Conservation (phyloP, 1,140 invertebrate species). For the Leptinotarsa texana region DNA sequence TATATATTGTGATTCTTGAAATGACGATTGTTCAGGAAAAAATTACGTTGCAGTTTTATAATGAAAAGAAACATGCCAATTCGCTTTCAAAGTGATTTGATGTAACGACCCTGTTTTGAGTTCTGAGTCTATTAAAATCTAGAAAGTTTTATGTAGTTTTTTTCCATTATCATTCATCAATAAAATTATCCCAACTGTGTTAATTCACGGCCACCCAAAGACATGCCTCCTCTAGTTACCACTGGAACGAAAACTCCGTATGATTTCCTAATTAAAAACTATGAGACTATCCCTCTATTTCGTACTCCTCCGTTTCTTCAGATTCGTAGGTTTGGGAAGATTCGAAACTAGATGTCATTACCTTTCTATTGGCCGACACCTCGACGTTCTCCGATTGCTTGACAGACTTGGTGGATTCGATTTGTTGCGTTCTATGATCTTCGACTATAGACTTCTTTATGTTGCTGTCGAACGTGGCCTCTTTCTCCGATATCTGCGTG, state of each 20-base stretch:
- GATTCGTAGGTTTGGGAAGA: constrained; percentile 51
- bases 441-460: constrained; percentile 48
- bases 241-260: neutral
- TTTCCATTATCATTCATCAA: too few species aligned
- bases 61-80: too few species aligned
- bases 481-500: constrained; percentile 49
- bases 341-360: constrained; percentile 46
- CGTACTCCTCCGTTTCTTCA: constrained; percentile 53
- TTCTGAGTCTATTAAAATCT: too few species aligned
- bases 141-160: too few species aligned
- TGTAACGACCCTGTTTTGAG: too few species aligned
- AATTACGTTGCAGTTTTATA: too few species aligned
- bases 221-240: too few species aligned
- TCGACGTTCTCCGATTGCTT: constrained; percentile 43
- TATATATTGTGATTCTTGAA: too few species aligned
- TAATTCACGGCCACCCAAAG: too few species aligned
- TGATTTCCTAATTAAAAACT: neutral
- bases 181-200: too few species aligned
- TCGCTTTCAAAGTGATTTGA: too few species aligned
- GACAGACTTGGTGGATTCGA: constrained; percentile 45
- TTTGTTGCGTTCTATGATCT: constrained; percentile 42
- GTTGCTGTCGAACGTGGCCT: constrained; percentile 48
- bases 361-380: constrained; percentile 47
- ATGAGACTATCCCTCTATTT: constrained; percentile 43
- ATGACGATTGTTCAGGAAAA: too few species aligned